These are phyloP conservation scores for Torymus tubicola DNA, from an alignment of 2,888 invertebrate genomes.

Conservation along the genomic window DNA sequence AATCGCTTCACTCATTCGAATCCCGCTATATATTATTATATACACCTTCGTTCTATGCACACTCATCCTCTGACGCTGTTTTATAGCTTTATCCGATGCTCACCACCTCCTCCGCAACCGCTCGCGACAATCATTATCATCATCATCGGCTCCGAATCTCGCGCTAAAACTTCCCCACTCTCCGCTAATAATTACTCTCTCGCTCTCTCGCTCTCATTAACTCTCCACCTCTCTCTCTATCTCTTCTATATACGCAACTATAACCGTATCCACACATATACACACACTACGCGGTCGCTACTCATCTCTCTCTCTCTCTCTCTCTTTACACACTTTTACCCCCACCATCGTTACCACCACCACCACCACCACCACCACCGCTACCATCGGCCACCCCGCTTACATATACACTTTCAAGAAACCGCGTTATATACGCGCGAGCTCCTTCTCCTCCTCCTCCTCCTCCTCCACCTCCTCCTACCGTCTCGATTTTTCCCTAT, in stretches of 20 bases:
- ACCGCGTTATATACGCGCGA: conserved; percentile 18
- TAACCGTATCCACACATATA: too few relatives aligned
- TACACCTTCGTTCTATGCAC: too few relatives aligned
- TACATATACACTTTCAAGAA: conserved; percentile 45
- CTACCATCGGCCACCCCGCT: conserved; percentile 28
- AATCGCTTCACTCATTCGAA: too few relatives aligned
- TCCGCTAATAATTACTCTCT: conserved; percentile 5
- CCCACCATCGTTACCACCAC: conserved; percentile 21
- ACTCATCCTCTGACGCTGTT: too few relatives aligned
- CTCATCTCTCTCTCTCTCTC: conserved; percentile 51
- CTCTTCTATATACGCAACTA: background rate
- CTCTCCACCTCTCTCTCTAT: conserved; percentile 18
- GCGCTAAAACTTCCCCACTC: too few relatives aligned
- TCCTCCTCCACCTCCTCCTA: conserved; percentile 36
- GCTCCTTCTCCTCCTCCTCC: conserved; percentile 52
- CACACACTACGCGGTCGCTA: conserved; percentile 18
- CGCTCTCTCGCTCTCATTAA: conserved; percentile 34
- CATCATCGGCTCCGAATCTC: too few relatives aligned
- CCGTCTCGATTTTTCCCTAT: background rate
- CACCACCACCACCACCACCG: conserved; percentile 25
- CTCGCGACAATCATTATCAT: too few relatives aligned
- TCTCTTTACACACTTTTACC: conserved; percentile 19
- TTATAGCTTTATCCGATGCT: too few relatives aligned
- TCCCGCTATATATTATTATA: too few relatives aligned
- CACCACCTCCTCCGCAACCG: too few relatives aligned